These are phyloP conservation scores for Macropis europaea DNA, from an alignment of 2,888 invertebrate genomes.

Conservation along the genomic window DNA sequence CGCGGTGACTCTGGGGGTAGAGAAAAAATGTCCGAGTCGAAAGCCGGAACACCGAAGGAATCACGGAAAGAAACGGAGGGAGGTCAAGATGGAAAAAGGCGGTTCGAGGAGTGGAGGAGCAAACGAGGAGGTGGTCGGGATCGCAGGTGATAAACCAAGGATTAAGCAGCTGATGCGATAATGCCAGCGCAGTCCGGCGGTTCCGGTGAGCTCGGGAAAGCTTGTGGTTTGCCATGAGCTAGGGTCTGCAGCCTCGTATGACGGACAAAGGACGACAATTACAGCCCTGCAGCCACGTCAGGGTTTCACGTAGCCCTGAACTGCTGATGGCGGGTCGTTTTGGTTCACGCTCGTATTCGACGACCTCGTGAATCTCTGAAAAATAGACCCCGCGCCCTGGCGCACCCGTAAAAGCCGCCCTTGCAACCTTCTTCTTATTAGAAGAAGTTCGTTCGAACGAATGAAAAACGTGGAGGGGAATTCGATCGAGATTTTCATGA, in stretches of 20 bases:
- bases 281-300: conserved; percentile 72
- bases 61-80: not conserved
- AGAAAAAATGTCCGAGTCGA: too few species aligned
- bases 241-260: conserved; percentile 65
- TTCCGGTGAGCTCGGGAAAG: conserved; percentile 59
- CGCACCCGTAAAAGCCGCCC: conserved; percentile 1
- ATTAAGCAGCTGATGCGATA: conserved; percentile 72
- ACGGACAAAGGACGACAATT: conserved; percentile 77
- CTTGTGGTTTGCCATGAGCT: conserved; percentile 66
- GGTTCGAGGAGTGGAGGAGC: conserved; percentile 1
- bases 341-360: conserved; percentile 2
- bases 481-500: too few species aligned
- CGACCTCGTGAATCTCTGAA: conserved; percentile 13
- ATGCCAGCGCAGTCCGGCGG: conserved; percentile 61
- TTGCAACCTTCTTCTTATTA: not conserved
- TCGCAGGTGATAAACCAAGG: conserved; percentile 69
- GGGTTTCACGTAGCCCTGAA: conserved; percentile 67
- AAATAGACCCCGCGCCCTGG: not conserved
- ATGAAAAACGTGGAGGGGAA: not conserved
- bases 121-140: conserved; percentile 29
- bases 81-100: not conserved
- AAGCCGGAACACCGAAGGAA: too few species aligned
- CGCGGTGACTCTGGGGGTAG: too few species aligned
- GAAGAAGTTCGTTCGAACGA: not conserved
- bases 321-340: conserved; percentile 57